These are phyloP conservation scores for Tetranychus piercei DNA, from an alignment of 2,888 invertebrate genomes.

Conservation along the genomic window DNA sequence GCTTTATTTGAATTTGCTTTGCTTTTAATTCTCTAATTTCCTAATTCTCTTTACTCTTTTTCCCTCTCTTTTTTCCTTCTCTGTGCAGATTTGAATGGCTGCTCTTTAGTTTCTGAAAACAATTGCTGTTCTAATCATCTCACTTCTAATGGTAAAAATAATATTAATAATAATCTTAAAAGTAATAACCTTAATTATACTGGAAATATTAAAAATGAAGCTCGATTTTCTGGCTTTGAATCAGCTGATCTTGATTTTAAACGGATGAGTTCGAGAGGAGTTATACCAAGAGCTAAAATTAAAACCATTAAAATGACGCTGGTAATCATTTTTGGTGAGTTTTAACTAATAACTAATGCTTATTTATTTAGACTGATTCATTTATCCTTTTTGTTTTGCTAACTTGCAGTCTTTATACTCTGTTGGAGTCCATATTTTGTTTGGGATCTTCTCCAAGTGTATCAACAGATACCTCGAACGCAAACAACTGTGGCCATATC, in stretches of 20 bases:
- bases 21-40: too few relatives aligned
- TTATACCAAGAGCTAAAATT: conserved; percentile 83
- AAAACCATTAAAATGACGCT: conserved; percentile 49
- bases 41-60: background rate
- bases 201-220: background rate
- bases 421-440: conserved; percentile 92
- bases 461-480: conserved; percentile 55
- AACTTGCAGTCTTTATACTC: conserved; percentile 56
- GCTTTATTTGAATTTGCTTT: background rate
- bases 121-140: background rate
- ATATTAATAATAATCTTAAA: background rate
- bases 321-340: conserved; percentile 3
- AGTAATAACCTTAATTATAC: too few relatives aligned
- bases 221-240: background rate
- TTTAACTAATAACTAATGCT: background rate
- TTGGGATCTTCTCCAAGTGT: conserved; percentile 74
- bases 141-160: background rate
- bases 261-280: conserved; percentile 68
- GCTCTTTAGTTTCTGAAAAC: background rate
- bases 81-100: background rate
- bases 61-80: background rate
- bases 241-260: conserved; percentile 28
- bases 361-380: background rate
- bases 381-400: background rate
- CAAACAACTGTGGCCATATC: conserved; percentile 65